Conservation (phyloP, 2,797 vertebrate genomes). For the Emys orbicularis region DNA sequence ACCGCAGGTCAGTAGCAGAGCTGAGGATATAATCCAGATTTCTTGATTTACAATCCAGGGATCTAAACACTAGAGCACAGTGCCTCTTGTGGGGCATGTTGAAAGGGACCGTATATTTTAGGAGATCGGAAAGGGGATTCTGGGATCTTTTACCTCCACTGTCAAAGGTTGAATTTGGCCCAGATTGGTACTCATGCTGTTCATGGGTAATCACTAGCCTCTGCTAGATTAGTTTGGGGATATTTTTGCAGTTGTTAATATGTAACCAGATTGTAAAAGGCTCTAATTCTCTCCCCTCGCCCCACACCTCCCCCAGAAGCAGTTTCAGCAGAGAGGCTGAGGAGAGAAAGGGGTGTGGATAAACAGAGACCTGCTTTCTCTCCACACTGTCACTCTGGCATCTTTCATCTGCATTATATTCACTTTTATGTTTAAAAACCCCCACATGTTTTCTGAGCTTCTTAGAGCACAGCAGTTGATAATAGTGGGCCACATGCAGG, state of each 20-base stretch:
- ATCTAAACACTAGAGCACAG: neutral
- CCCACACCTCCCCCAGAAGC: neutral
- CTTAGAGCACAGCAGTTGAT: fast-evolving
- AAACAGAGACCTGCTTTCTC: neutral
- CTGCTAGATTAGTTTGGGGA: neutral
- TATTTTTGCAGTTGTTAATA: neutral
- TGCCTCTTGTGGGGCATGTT: neutral
- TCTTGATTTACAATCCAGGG: neutral
- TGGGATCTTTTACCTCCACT: neutral
- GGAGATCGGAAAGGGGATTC: neutral
- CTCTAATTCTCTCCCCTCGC: neutral
- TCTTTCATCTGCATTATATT: neutral
- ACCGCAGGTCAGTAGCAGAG: neutral
- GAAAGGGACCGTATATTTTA: neutral
- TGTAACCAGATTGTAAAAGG: neutral
- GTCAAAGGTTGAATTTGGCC: neutral
- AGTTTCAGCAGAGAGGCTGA: neutral
- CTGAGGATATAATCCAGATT: neutral
- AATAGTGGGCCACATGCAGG: neutral
- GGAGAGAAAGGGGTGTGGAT: neutral
- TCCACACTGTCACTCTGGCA: fast-evolving
- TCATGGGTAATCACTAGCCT: neutral
- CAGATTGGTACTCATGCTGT: neutral
- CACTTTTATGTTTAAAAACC: constrained; percentile 2
- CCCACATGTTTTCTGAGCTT: neutral